Percentiles rank a stretch among this genome's conserved stretches.
These are phyloP conservation scores for Onychomys arenicola DNA, from an alignment of 2,797 vertebrate species.

Conservation along the genomic window DNA sequence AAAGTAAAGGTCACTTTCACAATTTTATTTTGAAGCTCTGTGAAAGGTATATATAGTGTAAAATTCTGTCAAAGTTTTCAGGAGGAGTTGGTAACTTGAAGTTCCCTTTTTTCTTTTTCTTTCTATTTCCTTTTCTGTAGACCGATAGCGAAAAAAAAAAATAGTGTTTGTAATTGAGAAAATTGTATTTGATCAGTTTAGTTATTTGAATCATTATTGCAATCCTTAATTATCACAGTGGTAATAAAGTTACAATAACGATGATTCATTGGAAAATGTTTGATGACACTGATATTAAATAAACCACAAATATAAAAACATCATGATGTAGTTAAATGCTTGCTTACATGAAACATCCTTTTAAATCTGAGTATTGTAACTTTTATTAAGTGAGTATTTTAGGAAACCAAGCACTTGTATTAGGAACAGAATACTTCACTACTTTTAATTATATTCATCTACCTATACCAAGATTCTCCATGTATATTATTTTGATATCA, in stretches of 20 bases:
- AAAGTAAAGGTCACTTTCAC: conserved; percentile 84
- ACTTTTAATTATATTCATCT: background rate
- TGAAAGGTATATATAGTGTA: conserved; percentile 68
- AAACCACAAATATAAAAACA: background rate
- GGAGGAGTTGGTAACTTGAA: background rate
- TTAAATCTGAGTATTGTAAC: background rate
- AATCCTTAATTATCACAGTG: conserved; percentile 32
- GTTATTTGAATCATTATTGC: background rate
- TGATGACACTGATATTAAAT: background rate
- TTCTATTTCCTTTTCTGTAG: background rate
- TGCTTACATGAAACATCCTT: background rate
- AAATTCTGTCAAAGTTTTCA: conserved; percentile 70
- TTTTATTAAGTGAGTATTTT: background rate
- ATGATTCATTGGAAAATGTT: background rate
- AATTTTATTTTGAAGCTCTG: conserved; percentile 72
- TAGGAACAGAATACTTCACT: background rate
- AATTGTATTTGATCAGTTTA: background rate
- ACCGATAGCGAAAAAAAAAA: conserved; percentile 25
- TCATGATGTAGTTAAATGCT: background rate
- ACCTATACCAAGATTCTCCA: background rate
- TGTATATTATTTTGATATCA: background rate
- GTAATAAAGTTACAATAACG: background rate
- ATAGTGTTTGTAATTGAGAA: background rate
- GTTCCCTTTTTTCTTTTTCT: background rate
- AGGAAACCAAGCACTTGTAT: background rate